These are phyloP conservation scores for Halictus rubicundus DNA, from an alignment of 1,140 invertebrate species.

Conservation along the genomic window DNA sequence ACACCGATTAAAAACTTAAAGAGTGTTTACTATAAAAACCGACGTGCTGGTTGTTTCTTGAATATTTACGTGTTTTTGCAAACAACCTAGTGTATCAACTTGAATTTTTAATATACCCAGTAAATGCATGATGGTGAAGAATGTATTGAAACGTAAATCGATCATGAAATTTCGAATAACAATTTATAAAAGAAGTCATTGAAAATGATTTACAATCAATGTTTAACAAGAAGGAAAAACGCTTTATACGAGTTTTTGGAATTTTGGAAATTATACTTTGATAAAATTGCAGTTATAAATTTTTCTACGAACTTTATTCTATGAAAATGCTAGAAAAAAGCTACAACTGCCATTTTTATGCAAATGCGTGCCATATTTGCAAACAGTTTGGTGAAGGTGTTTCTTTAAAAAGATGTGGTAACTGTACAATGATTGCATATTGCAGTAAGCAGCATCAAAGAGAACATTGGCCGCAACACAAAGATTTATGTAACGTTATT, in stretches of 20 bases:
- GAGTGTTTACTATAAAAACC: not conserved
- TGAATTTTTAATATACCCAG: not conserved
- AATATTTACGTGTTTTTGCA: not conserved
- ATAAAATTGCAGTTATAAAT: not conserved
- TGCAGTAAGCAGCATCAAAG: constrained; percentile 71
- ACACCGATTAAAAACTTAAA: not conserved
- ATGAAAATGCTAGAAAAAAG: not conserved
- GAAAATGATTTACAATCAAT: not conserved
- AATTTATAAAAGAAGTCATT: not conserved
- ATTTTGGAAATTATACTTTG: not conserved
- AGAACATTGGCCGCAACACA: constrained; percentile 72
- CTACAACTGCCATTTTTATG: constrained; percentile 55
- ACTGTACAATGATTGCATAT: constrained; percentile 73
- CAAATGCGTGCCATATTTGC: constrained; percentile 73
- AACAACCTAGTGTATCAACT: not conserved
- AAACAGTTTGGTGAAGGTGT: constrained; percentile 56
- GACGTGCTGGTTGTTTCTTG: not conserved
- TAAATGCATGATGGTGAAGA: not conserved
- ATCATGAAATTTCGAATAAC: not conserved
- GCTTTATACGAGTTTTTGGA: not conserved
- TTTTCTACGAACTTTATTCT: constrained; percentile 10
- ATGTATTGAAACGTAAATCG: not conserved
- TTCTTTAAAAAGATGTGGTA: constrained; percentile 66
- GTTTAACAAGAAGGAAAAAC: not conserved
- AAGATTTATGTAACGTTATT: constrained; percentile 66